Conservation (phyloP, 2,888 invertebrate species). For the Nymphalis urticae region DNA sequence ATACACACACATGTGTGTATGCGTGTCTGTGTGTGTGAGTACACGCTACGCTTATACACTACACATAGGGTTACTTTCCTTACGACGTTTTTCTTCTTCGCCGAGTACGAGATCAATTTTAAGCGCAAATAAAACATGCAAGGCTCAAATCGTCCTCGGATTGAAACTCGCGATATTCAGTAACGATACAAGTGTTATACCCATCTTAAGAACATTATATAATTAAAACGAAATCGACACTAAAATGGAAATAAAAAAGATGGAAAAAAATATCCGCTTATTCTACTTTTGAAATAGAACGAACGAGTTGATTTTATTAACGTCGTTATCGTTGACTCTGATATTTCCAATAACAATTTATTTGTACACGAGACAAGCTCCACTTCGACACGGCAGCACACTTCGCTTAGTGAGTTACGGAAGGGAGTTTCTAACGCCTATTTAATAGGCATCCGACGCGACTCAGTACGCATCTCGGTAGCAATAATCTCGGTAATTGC, state of each 20-base stretch:
- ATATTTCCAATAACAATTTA: slow-evolving; percentile 19
- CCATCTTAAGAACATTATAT: background rate
- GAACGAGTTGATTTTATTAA: background rate
- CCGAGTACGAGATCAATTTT: too few species aligned
- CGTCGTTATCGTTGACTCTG: background rate
- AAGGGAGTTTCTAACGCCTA: slow-evolving; percentile 66
- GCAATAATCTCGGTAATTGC: slow-evolving; percentile 65
- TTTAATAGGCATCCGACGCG: slow-evolving; percentile 68
- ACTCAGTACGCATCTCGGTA: slow-evolving; percentile 62
- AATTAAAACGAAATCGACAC: background rate
- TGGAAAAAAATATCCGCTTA: background rate
- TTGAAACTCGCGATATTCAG: too few species aligned
- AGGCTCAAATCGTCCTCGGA: too few species aligned
- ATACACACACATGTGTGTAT: too few species aligned
- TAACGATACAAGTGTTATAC: too few species aligned
- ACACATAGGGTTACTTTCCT: too few species aligned
- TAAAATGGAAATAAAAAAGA: too few species aligned
- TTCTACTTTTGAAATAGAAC: background rate
- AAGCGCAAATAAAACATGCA: too few species aligned
- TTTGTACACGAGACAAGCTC: slow-evolving; percentile 6
- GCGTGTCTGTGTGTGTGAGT: too few species aligned
- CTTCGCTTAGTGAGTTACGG: slow-evolving; percentile 57
- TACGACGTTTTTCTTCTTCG: too few species aligned
- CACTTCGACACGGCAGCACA: slow-evolving; percentile 38
- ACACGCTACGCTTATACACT: too few species aligned